These are phyloP conservation scores for Calephelis nemesis DNA, from an alignment of 1,140 invertebrate species.

Conservation along the genomic window DNA sequence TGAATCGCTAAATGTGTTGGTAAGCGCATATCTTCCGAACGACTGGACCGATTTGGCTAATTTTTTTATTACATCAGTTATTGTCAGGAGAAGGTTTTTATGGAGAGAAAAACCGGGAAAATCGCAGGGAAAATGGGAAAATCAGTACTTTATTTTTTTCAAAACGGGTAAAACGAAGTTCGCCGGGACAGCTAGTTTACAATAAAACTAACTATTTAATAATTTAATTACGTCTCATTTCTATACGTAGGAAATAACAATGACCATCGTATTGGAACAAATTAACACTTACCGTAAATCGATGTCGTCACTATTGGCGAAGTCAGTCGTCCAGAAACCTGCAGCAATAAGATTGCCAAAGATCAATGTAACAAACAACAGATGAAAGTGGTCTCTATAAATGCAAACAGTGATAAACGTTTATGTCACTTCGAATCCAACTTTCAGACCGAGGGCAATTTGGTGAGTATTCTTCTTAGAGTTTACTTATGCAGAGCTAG, in stretches of 20 bases:
- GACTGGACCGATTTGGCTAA: too few relatives aligned
- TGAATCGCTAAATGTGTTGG: too few relatives aligned
- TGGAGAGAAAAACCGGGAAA: too few relatives aligned
- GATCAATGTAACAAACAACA: conserved; percentile 61
- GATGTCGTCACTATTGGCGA: conserved; percentile 62
- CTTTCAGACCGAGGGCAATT: conserved; percentile 31
- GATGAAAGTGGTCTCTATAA: conserved; percentile 75
- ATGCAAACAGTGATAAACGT: conserved; percentile 55
- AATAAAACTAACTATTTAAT: background rate
- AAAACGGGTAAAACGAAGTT: too few relatives aligned
- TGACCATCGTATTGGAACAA: conserved; percentile 54
- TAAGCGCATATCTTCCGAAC: too few relatives aligned
- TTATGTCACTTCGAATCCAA: conserved; percentile 55
- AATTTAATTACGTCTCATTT: background rate
- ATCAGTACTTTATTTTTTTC: too few relatives aligned
- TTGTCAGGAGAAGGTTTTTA: too few relatives aligned
- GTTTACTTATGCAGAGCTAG: too few relatives aligned
- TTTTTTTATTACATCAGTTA: too few relatives aligned
- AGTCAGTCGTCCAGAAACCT: conserved; percentile 72
- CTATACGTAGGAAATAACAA: conserved; percentile 1
- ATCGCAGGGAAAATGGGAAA: too few relatives aligned
- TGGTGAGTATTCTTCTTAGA: background rate
- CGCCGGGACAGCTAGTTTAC: too few relatives aligned
- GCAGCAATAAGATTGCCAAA: conserved; percentile 69
- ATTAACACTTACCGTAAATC: conserved; percentile 53